Percentiles rank a stretch among this genome's conserved stretches.
Evolutionary conservation across 1,140 invertebrate genomes (phyloP).

Genomic region (Eufriesea mexicana): DNA sequence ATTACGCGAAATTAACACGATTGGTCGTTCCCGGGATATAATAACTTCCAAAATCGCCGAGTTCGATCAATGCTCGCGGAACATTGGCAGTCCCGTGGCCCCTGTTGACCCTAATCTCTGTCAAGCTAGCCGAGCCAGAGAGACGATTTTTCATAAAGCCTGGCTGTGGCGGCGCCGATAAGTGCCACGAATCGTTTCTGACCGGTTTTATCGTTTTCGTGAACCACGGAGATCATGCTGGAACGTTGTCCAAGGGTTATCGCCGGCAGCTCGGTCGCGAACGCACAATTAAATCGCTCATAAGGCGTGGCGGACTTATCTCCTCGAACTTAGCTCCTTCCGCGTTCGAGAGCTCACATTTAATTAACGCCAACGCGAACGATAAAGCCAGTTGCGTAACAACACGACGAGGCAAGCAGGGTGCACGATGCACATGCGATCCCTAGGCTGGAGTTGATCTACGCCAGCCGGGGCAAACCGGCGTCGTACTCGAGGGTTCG

Average conservation of each 20-base stretch:
- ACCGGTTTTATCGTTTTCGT: background rate
- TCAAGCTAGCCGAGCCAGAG: too few species aligned
- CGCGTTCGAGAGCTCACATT: conserved; percentile 56
- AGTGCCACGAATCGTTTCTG: too few species aligned
- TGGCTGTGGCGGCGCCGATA: too few species aligned
- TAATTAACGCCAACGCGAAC: conserved; percentile 64
- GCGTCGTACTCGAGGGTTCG: background rate
- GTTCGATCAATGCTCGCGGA: too few species aligned
- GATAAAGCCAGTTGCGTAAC: conserved; percentile 69
- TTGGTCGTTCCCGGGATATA: background rate
- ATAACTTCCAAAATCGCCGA: background rate
- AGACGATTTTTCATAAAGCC: too few species aligned
- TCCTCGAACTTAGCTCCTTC: conserved; percentile 59
- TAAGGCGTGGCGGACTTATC: conserved; percentile 38
- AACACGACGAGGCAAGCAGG: too few species aligned
- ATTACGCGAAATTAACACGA: background rate
- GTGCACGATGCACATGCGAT: background rate
- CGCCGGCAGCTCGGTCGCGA: background rate
- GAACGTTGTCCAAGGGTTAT: conserved; percentile 10
- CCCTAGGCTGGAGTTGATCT: conserved; percentile 10
- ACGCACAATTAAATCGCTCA: conserved; percentile 28
- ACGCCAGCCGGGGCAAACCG: too few species aligned
- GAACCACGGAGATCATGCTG: background rate
- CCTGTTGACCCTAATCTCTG: too few species aligned
- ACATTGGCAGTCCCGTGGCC: too few species aligned